phyloP scores from a whole-genome alignment of 2,797 vertebrate genomes.

The Melanotaenia maccullochi region DNA sequence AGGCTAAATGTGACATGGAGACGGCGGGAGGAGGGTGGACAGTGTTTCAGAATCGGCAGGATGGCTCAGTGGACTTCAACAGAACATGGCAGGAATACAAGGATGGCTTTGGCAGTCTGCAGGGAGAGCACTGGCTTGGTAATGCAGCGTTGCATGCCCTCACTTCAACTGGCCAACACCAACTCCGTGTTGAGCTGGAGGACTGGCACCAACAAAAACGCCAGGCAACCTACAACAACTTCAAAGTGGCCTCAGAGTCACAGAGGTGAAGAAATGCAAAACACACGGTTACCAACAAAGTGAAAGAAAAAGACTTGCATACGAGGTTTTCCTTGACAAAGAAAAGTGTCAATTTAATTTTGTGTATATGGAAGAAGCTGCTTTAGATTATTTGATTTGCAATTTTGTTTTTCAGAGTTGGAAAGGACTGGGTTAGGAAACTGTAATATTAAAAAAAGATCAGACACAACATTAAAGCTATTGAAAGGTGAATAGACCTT shows the following conservation, averaged over 20 bases:
- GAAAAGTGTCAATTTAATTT: no score
- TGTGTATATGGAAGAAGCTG: no score
- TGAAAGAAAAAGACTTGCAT: background rate
- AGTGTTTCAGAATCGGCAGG: slow-evolving; percentile 82
- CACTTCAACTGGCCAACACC: slow-evolving; percentile 78
- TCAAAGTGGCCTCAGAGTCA: slow-evolving; percentile 84
- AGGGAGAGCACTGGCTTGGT: slow-evolving; percentile 86
- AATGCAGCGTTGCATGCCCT: slow-evolving; percentile 81
- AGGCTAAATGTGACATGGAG: slow-evolving; percentile 88
- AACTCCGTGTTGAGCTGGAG: slow-evolving; percentile 83
- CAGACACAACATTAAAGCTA: no score
- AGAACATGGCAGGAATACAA: slow-evolving; percentile 86
- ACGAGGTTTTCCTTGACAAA: no score
- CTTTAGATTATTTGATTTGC: no score
- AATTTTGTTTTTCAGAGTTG: no score
- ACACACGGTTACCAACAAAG: background rate
- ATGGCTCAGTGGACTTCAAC: slow-evolving; percentile 85
- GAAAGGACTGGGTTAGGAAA: no score
- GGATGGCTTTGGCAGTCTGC: slow-evolving; percentile 83
- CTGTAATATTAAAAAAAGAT: no score
- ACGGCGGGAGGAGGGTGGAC: slow-evolving; percentile 86
- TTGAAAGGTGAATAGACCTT: no score
- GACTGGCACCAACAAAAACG: slow-evolving; percentile 86
- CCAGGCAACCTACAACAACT: slow-evolving; percentile 83
- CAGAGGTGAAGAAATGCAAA: slow-evolving; percentile 73